Conservation (phyloP, 1,140 invertebrate genomes). For the Calliphora vicina region DNA sequence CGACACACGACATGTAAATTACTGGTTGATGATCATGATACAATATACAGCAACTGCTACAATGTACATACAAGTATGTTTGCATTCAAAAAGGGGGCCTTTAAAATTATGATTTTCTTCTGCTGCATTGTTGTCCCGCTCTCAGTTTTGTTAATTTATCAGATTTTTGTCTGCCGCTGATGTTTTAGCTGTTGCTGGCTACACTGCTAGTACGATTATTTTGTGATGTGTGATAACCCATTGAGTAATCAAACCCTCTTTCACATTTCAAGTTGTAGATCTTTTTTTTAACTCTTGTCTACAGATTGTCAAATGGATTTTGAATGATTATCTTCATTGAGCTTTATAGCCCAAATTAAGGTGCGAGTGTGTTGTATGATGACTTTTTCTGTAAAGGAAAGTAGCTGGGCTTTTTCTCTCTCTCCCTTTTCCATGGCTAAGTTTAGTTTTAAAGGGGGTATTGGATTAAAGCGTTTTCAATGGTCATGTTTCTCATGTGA, state of each 20-base stretch:
- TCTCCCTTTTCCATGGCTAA: background rate
- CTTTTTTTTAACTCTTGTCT: background rate
- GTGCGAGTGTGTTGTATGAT: background rate
- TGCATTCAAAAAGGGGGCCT: background rate
- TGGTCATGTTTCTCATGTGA: constrained; percentile 18
- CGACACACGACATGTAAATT: constrained; percentile 60
- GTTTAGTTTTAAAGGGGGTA: background rate
- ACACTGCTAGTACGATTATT: background rate
- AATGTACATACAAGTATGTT: background rate
- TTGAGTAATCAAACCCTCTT: constrained; percentile 9
- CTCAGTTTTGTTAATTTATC: constrained; percentile 26
- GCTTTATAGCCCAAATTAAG: background rate
- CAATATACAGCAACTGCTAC: background rate
- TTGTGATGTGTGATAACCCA: constrained; percentile 28
- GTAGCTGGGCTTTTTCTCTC: background rate
- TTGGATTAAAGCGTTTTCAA: constrained; percentile 18
- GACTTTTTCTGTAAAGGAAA: background rate
- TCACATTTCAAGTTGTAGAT: background rate
- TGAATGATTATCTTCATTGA: constrained; percentile 30
- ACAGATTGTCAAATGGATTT: constrained; percentile 28
- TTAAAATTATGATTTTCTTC: background rate
- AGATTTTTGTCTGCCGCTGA: background rate
- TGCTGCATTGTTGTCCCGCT: too few relatives aligned
- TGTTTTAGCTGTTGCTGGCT: background rate
- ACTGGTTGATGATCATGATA: constrained; percentile 37